These are phyloP conservation scores for Rhabdornis inornatus DNA, from an alignment of 2,113 vertebrate genomes.

Conservation along the genomic window DNA sequence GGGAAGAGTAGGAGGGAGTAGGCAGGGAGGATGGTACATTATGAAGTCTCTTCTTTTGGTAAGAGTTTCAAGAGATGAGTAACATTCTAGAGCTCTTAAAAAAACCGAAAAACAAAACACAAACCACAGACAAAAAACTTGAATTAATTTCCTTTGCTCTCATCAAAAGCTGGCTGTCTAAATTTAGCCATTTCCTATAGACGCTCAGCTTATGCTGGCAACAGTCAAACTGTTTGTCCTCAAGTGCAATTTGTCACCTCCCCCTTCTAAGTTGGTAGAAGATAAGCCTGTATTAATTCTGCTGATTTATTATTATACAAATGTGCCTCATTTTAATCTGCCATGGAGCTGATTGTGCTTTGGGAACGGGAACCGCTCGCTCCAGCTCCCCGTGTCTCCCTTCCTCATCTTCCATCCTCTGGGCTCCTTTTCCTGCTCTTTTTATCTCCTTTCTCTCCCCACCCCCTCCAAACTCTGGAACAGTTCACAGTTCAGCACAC, in stretches of 20 bases:
- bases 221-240: slow-evolving; percentile 43
- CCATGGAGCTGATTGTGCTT: background rate
- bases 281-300: slow-evolving; percentile 6
- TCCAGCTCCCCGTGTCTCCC: background rate
- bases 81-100: slow-evolving; percentile 14
- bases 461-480: background rate
- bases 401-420: background rate
- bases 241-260: slow-evolving; percentile 37
- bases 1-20: slow-evolving; percentile 29
- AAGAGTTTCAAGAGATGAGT: slow-evolving; percentile 34
- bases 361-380: background rate
- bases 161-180: background rate
- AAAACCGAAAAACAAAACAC: background rate
- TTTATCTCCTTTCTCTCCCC: background rate
- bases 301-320: background rate
- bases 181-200: slow-evolving; percentile 39
- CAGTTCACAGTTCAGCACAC: background rate
- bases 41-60: slow-evolving; percentile 20
- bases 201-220: background rate
- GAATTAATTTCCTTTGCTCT: slow-evolving; percentile 48
- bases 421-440: background rate
- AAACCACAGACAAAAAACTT: background rate
- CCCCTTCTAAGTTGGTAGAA: background rate
- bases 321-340: background rate
- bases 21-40: background rate